These are phyloP conservation scores for Apodemia duryi DNA, from an alignment of 2,888 invertebrate genomes.

Conservation along the genomic window DNA sequence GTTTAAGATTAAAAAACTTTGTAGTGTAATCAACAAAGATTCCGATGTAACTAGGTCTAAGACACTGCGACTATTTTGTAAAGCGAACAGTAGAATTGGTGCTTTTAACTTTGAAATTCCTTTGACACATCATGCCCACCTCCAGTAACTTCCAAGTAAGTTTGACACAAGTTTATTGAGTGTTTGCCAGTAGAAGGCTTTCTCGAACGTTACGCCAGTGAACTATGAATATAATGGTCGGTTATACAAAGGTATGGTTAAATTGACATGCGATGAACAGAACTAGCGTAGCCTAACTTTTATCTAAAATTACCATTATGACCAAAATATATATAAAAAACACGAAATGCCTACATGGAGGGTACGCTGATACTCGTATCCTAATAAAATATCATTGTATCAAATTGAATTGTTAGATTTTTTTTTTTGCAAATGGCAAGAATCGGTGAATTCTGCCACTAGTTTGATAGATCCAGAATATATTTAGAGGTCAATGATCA, in stretches of 20 bases:
- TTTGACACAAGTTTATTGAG: conserved; percentile 39
- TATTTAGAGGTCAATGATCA: too few relatives aligned
- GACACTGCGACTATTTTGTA: neutral
- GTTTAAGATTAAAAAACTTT: too few relatives aligned
- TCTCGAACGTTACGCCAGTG: conserved; percentile 3
- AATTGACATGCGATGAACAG: neutral
- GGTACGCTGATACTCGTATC: too few relatives aligned
- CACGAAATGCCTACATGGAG: too few relatives aligned
- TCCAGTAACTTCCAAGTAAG: conserved; percentile 30
- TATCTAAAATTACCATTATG: neutral
- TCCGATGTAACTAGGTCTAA: neutral
- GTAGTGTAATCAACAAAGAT: too few relatives aligned
- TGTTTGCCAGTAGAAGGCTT: conserved; percentile 28
- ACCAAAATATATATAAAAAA: too few relatives aligned
- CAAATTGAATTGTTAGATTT: too few relatives aligned
- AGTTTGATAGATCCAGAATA: too few relatives aligned
- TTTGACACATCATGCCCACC: conserved; percentile 40
- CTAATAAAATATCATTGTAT: too few relatives aligned
- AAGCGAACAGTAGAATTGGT: neutral
- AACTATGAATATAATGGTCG: neutral
- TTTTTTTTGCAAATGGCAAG: too few relatives aligned
- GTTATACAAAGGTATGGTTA: neutral
- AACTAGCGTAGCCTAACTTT: neutral
- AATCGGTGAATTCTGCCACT: too few relatives aligned
- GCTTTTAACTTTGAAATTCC: conserved; percentile 36